Evolutionary conservation across 2,888 invertebrate species (phyloP), one percentile per base, ranked within the genome.

Genomic region (Cephus pygmeus): DNA sequence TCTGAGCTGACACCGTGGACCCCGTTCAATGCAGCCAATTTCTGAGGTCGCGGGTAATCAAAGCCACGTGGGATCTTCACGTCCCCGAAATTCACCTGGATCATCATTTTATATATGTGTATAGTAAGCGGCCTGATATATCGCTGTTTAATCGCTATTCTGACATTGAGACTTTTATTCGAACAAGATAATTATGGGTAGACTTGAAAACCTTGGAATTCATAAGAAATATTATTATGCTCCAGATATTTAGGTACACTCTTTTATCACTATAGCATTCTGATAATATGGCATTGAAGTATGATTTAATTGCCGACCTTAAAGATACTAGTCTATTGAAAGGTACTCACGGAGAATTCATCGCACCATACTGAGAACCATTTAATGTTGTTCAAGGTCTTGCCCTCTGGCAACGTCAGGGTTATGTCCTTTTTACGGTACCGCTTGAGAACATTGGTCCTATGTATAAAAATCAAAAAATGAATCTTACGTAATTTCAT

Each of bases 301-400:
- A 56, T 56, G 23, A 56, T 9, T 56, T 56, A 56, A 56, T 56
- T 9, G 56, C 56, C 9, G 56, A 56, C 56, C 56, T 56, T 56
- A 56, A 56, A 56, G 56, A 56, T 23, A 23, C 56, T 56, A 56
- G 56, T 23, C 56, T 56, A 56, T 56, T 56, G 56, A 69, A 33
- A 31, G n/a, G 77, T 86, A 93, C 95, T 95, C 88, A 98, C 98
- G 78, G 96, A 93, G 88, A 95, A 97, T 90, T 97, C 97, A 88
- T 97, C 96, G 91, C 98, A 98, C 97, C 97, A 98, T 69, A 98
- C 95, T 15, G 97, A 95, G 92, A 98, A 95, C 96, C 98, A 98
- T 90, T 94, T 95, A 90, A 97, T 94, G 91, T 96, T 96, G 86
- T 94, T 94, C 80, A 98, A 92, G 40, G 96, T 96, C 90, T 96